Conservation (phyloP, 2,888 invertebrate species). For the Limenitis camilla region DNA sequence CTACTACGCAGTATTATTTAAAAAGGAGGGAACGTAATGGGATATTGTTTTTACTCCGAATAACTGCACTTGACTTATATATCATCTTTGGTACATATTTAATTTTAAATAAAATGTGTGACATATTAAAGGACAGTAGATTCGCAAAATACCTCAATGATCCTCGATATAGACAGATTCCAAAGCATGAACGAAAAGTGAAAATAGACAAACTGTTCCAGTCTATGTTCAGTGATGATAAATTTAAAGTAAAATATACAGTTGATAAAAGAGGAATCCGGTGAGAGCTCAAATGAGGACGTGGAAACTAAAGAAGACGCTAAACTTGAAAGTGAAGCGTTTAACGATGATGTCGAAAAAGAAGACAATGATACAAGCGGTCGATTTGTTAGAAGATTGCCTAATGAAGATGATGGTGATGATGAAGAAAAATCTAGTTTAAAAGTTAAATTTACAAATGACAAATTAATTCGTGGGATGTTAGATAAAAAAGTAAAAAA, state of each 20-base stretch:
- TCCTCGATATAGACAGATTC: constrained; percentile 90
- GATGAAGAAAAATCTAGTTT: constrained; percentile 31
- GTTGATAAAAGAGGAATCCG: constrained; percentile 93
- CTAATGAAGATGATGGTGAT: constrained; percentile 46
- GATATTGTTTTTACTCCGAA: no score
- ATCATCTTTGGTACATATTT: no score
- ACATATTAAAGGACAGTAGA: constrained; percentile 84
- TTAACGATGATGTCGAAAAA: constrained; percentile 19
- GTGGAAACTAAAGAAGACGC: constrained; percentile 15
- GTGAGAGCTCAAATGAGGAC: constrained; percentile 49
- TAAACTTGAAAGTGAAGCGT: constrained; percentile 12
- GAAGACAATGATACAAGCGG: constrained; percentile 28
- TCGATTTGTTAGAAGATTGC: constrained; percentile 44
- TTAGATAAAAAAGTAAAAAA: constrained; percentile 76
- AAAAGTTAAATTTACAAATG: constrained; percentile 42
- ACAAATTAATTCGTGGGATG: constrained; percentile 65
- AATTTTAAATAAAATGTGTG: constrained; percentile 41
- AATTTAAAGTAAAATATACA: constrained; percentile 90
- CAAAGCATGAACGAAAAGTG: constrained; percentile 88
- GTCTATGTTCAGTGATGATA: constrained; percentile 93
- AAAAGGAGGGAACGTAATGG: no score
- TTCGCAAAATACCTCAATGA: constrained; percentile 89
- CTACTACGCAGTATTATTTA: no score
- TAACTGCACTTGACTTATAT: no score
- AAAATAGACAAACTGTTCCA: constrained; percentile 96